Evolutionary conservation across 2,113 vertebrate species (phyloP), one percentile per base, ranked within the genome.

Genomic region (Silurus glanis): DNA sequence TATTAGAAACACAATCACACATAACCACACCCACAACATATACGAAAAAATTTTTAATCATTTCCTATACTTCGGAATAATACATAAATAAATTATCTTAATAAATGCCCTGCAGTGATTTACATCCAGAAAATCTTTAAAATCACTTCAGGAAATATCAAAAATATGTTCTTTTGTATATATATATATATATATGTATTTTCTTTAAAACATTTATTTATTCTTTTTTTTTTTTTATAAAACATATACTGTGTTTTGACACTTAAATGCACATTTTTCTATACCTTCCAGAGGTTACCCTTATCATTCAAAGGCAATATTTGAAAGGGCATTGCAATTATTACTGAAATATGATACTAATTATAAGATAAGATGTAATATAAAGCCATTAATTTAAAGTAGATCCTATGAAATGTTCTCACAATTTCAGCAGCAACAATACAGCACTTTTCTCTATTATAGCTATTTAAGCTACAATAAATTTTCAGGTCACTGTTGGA

Each of bases 151-250:
- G 89, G 87, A 90, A 91, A 92, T 95, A 95, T 95, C 91, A 95
- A 95, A 95, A 95, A 95, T 95, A 95, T 93, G 89, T 88, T 94
- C 86, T 93, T 84, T 91, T 56, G 53, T 47, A 59, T 83, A 49
- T 64, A 25, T 58, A 51, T 49, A 28, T 21, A 45, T 58, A 56
- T 10, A 51, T 80, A 2, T 37, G 2, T 37, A 2, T 37, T 37
- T 37, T 37, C 37, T 37, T 37, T 37, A 2, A 37, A 37, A 37
- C 37, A 37, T 37, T 37, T 37, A 37, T 37, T 37, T 37, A 37
- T 37, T 37, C 37, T 37, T 37, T 1, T 37, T 37, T 1, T 9
- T 28, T 6, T 93, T 90, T 94, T 95, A 67, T 90, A 94, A 95
- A 94, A 93, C 88, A 93, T 92, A 94, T 90, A 94, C 89, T 55